These are phyloP conservation scores for Neodon shergylaensis DNA, from an alignment of 2,113 vertebrate genomes.

Conservation along the genomic window DNA sequence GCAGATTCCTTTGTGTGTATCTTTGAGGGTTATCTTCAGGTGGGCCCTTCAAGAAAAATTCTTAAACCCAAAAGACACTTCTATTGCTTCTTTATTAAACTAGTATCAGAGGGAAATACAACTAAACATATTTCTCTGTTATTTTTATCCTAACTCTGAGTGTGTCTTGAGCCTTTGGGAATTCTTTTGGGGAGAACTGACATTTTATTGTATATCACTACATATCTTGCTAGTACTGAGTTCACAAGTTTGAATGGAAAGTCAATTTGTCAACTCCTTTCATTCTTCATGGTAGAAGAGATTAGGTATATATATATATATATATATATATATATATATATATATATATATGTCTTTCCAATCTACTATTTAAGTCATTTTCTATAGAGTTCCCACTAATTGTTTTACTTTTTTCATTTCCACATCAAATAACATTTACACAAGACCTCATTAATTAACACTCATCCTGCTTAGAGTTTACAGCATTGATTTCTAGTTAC, in stretches of 20 bases:
- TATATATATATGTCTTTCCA: neutral
- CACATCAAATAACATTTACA: constrained; percentile 20
- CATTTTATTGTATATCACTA: neutral
- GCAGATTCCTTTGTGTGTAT: fast-evolving
- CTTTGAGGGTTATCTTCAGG: neutral
- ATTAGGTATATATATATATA: too few species aligned
- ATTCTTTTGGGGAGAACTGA: neutral
- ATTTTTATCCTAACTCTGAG: neutral
- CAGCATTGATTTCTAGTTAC: constrained; percentile 27
- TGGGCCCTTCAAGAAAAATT: neutral
- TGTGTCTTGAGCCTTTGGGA: neutral
- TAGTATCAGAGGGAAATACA: neutral
- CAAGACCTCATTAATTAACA: constrained; percentile 62
- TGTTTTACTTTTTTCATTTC: constrained; percentile 43
- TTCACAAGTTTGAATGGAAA: neutral
- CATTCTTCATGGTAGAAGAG: neutral
- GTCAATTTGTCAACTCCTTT: neutral
- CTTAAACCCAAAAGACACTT: fast-evolving
- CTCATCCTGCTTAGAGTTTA: neutral
- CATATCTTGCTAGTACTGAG: neutral
- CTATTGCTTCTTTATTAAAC: neutral
- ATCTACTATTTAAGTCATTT: constrained; percentile 21
- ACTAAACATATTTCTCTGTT: constrained; percentile 11
- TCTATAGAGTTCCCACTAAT: constrained; percentile 24
- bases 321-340: too few species aligned